Evolutionary conservation across 2,113 vertebrate genomes (phyloP), one percentile per base, ranked within the genome.

Genomic region (Donacobius atricapilla): DNA sequence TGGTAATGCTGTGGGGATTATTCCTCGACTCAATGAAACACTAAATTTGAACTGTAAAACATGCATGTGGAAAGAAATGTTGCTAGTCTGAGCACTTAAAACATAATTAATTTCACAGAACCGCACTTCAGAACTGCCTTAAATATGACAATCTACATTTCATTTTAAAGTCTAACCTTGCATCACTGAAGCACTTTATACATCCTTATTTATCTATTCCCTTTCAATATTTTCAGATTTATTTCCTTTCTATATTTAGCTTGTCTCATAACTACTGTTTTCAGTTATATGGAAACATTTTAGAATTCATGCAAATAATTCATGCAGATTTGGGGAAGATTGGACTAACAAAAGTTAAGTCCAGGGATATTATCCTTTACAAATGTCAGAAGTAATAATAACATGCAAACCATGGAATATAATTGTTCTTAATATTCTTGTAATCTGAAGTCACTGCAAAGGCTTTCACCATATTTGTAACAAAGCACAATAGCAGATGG

Each of bases 371-470:
- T 83, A 77, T 50, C 21, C 48, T 60, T 64, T 51, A 83, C 33
- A 61, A n/a, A 31, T 95, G 51, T 73, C 64, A 81, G 71, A 82
- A 80, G 54, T 24, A 94, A 83, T 69, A 83, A 47, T 69, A 88
- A 54, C 9, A 71, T 53, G 11, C 25, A 87, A 75, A 37, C 14
- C 22, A 75, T 30, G 35, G 30, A 81, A 80, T 77, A 42, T 66
- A 82, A 87, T 83, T 91, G 22, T 53, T 89, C 37, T 54, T 79
- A 56, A 37, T 82, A 40, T 61, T 89, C 93, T 82, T n/a, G 69
- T 69, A 88, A 89, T 88, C 61, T 92, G 48, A 63, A 96, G 33
- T 77, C 64, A 44, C 64, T 68, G 58, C 31, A 78, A 96, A 91
- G 20, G 11, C 14, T 86, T 68, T 48, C 10, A 84, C 9, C 3